Base-by-base conservation (phyloP, 2,888 invertebrate genomes). In the Prionchulus punctatus region DNA sequence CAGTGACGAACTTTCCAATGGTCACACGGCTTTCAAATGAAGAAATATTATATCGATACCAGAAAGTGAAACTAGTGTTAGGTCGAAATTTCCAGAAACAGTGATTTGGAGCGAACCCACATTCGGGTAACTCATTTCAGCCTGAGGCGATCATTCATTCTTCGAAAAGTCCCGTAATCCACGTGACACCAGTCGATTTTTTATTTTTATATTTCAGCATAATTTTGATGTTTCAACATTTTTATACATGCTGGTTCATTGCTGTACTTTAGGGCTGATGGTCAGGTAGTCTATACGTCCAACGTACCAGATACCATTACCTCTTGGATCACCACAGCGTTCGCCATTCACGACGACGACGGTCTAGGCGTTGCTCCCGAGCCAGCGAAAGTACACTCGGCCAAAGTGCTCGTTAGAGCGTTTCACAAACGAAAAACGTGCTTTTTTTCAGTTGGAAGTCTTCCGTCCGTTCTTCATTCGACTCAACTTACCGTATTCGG, bases 391-490 rank as follows among this genome's bases (percentile, higher is more conserved):
- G 80, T 80, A 64, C 27, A 15, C n/a, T 7, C 23, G 23, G 21
- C n/a, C 23, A 15, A 18, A 55, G 49, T 54, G 21, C 15, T 49
- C 15, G 53, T 48, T 52, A 49, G n/a, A n/a, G 55, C 55, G 25
- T 53, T 54, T 25, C 18, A 7, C n/a, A 53, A 23, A 52, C n/a
- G 4, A 53, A 51, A 53, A 15, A 7, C 30, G 49, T 48, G 30
- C 12, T 67, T 65, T 59, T 70, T 74, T 67, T 66, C 73, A 75
- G 80, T 74, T 81, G 54, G 79, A 81, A 76, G 86, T 88, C 1
- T 84, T 85, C 72, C 81, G 84, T 63, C 82, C 84, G 12, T 86
- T 96, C 70, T 85, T 86, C 62, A 80, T 92, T 47, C 81, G 83
- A 7, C 78, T 89, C 7, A 86, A 90, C 68, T 74, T 94, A 52